A percentile compares a stretch with the other conserved stretches of the same genome.
Conservation (phyloP, 2,113 vertebrate species). For the Strix uralensis region DNA sequence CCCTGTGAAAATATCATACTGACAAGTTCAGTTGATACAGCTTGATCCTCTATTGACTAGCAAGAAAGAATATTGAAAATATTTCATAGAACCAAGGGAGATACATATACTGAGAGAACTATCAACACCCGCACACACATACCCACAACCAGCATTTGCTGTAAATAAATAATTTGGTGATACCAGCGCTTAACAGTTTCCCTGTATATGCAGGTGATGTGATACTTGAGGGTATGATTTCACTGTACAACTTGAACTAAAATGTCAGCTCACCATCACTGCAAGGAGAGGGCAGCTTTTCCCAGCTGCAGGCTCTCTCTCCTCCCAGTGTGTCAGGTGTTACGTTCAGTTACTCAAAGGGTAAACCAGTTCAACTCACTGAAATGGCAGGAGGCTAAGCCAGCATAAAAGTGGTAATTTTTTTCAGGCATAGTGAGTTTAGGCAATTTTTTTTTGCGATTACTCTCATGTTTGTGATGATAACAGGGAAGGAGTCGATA, state of each 20-base stretch:
- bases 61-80: neutral
- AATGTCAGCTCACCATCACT: neutral
- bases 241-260: neutral
- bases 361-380: neutral
- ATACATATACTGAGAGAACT: neutral
- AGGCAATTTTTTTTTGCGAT: neutral
- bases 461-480: neutral
- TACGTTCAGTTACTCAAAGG: neutral
- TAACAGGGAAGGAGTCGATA: neutral
- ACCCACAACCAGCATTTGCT: neutral
- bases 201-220: neutral
- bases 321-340: neutral
- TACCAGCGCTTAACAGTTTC: neutral
- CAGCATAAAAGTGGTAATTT: neutral
- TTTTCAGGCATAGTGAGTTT: neutral
- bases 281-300: neutral
- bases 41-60: neutral
- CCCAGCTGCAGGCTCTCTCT: neutral
- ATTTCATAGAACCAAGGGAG: neutral
- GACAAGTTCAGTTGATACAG: neutral
- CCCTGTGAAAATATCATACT: neutral
- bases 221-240: neutral
- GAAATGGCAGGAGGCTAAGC: neutral
- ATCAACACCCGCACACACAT: fast-evolving
- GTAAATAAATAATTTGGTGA: neutral